Conservation (phyloP, 2,888 invertebrate genomes). For the Pammene aurita region DNA sequence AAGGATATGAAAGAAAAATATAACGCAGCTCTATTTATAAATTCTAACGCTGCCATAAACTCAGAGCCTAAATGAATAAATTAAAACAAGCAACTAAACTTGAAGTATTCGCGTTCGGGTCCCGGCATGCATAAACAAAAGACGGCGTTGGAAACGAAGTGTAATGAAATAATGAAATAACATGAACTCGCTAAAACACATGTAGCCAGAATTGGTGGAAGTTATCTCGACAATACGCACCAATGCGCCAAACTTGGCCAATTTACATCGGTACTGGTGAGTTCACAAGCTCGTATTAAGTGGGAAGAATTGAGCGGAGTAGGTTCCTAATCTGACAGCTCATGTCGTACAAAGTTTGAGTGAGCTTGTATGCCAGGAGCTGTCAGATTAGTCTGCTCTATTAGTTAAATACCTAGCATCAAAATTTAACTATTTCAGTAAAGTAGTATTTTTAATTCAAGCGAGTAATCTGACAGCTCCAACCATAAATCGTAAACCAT, state of each 20-base stretch:
- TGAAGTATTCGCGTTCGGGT: slow-evolving; percentile 30
- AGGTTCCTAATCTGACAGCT: no score
- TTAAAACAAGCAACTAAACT: slow-evolving; percentile 22
- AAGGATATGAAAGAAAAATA: no score
- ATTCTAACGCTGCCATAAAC: slow-evolving; percentile 16
- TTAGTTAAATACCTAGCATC: no score
- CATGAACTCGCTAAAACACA: slow-evolving; percentile 43
- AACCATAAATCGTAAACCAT: no score
- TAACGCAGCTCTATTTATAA: background rate
- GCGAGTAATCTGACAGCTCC: no score
- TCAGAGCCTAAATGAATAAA: slow-evolving; percentile 20
- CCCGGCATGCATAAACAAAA: slow-evolving; percentile 33
- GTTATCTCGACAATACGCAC: slow-evolving; percentile 45
- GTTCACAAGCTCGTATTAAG: slow-evolving; percentile 33
- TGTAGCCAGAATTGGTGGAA: slow-evolving; percentile 40
- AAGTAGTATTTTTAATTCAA: no score
- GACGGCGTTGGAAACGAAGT: slow-evolving; percentile 15
- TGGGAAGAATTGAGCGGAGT: no score
- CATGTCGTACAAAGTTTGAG: no score
- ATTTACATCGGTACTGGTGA: slow-evolving; percentile 45
- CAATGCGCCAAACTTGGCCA: slow-evolving; percentile 45
- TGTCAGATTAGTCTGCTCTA: no score
- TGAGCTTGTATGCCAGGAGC: no score
- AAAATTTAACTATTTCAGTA: no score
- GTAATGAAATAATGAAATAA: slow-evolving; percentile 40